Evolutionary conservation across 2,888 invertebrate genomes (phyloP).

Genomic region (Brachypalpus laphriformis): DNA sequence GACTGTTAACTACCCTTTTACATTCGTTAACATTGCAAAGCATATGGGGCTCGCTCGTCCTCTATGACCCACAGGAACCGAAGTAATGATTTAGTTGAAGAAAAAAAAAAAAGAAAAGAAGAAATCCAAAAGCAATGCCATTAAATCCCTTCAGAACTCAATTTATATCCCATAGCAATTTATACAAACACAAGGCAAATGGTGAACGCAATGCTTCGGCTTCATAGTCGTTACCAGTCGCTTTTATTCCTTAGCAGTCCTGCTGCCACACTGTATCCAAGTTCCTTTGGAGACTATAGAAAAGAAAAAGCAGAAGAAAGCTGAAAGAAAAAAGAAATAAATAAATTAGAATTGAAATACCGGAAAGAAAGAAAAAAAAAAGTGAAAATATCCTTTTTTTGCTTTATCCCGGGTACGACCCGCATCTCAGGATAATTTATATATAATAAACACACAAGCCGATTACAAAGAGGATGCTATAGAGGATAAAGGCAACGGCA

Average conservation of each 20-base stretch:
- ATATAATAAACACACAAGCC: constrained; percentile 72
- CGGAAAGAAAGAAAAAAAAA: constrained; percentile 33
- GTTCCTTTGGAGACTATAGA: constrained; percentile 40
- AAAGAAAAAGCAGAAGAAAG: constrained; percentile 26
- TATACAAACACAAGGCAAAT: constrained; percentile 76
- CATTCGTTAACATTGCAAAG: constrained; percentile 52
- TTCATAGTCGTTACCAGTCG: too few species aligned
- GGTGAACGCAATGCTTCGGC: constrained; percentile 52
- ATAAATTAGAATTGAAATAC: constrained; percentile 72
- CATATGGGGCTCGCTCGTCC: constrained; percentile 61
- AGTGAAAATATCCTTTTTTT: constrained; percentile 32
- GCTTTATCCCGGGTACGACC: constrained; percentile 29
- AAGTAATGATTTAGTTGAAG: constrained; percentile 59
- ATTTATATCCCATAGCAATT: constrained; percentile 81
- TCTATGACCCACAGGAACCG: constrained; percentile 58
- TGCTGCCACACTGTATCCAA: neutral
- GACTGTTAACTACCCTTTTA: constrained; percentile 53
- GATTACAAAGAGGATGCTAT: constrained; percentile 68
- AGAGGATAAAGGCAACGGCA: constrained; percentile 33
- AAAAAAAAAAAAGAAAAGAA: constrained; percentile 7
- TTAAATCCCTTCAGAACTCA: constrained; percentile 81
- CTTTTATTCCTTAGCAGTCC: constrained; percentile 14
- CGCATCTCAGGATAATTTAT: constrained; percentile 68
- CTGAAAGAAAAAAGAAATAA: constrained; percentile 58
- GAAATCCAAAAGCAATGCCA: constrained; percentile 75